Conservation (phyloP, 1,140 invertebrate genomes). For the Tetraneura akinire region DNA sequence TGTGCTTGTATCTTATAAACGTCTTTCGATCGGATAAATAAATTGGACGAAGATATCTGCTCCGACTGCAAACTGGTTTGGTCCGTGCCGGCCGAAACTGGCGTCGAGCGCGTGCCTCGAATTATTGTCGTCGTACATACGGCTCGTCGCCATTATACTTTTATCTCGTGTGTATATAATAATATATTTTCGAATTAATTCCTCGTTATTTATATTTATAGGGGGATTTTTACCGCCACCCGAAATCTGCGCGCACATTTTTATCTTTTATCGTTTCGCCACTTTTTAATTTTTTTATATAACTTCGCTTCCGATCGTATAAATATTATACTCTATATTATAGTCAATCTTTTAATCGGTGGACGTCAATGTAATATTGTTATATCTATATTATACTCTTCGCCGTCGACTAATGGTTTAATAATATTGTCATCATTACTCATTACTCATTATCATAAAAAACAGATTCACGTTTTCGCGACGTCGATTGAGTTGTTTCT, state of each 20-base stretch:
- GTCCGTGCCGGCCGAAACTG: conserved; percentile 33
- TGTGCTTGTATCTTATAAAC: background rate
- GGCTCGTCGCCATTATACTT: conserved; percentile 22
- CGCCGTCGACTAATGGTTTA: background rate
- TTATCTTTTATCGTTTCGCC: background rate
- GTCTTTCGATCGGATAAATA: conserved; percentile 26
- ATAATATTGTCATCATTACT: background rate
- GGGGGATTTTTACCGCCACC: conserved; percentile 19
- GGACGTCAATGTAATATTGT: too few relatives aligned
- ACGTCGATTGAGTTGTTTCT: background rate
- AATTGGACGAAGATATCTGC: conserved; percentile 39
- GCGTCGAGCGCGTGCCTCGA: conserved; percentile 39
- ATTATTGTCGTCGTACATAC: conserved; percentile 4
- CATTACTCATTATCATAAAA: conserved; percentile 15
- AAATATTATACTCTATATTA: too few relatives aligned
- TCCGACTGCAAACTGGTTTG: conserved; percentile 38
- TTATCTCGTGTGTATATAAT: conserved; percentile 1
- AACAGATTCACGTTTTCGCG: background rate
- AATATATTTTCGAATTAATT: conserved; percentile 18
- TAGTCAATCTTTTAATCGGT: too few relatives aligned
- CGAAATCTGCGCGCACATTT: background rate
- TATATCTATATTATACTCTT: background rate
- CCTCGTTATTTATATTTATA: conserved; percentile 40
- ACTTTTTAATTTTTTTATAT: background rate
- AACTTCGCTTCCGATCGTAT: too few relatives aligned